Conservation (phyloP, 2,113 vertebrate genomes). For the Gopherus evgoodei region DNA sequence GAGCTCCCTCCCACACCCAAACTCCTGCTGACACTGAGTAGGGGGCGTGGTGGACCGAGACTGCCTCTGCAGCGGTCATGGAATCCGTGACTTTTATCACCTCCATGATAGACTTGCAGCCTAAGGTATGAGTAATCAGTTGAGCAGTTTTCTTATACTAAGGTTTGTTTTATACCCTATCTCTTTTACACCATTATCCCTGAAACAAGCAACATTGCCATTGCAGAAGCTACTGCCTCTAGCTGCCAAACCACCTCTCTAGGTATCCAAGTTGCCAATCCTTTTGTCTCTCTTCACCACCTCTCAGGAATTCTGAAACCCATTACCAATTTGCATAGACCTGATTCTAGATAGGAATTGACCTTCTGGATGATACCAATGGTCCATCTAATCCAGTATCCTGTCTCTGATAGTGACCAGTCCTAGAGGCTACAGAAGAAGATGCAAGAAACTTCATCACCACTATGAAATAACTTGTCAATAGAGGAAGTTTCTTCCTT, state of each 20-base stretch:
- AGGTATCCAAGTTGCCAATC: background rate
- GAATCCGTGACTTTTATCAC: no score
- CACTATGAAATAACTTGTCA: background rate
- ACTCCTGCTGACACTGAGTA: no score
- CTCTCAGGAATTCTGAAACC: background rate
- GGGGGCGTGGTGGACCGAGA: no score
- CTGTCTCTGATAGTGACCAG: background rate
- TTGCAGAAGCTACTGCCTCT: background rate
- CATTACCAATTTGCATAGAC: background rate
- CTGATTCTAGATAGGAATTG: background rate
- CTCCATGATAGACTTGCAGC: no score
- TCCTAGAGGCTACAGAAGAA: background rate
- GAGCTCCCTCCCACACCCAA: no score
- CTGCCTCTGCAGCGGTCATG: no score
- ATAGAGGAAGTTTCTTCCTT: background rate
- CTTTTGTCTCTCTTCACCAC: background rate
- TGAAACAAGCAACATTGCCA: background rate
- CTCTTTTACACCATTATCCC: background rate
- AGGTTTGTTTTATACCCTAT: no score
- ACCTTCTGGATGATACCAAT: background rate
- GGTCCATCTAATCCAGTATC: background rate
- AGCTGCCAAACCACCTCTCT: background rate
- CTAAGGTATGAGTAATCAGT: no score
- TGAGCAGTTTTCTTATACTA: no score
- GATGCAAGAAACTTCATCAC: background rate